Base-by-base conservation (phyloP, 2,113 vertebrate genomes). In the Cyphomyrus discorhynchus region DNA sequence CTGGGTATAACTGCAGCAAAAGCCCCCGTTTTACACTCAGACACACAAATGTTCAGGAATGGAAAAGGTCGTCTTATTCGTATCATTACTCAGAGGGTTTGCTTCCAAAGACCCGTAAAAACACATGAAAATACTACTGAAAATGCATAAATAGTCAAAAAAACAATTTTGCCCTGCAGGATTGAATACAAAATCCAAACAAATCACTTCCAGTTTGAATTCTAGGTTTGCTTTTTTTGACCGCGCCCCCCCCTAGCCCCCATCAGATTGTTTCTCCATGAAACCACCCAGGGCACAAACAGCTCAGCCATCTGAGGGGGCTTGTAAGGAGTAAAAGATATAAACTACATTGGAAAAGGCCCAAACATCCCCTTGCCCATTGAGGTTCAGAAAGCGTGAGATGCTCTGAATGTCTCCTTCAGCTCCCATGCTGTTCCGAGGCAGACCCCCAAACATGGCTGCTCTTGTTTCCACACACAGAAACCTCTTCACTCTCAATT, bases 401-500 rank as follows among this genome's bases (percentile, higher is more conserved):
- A 98, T 98, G 95, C 96, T 97, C 96, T 97, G 96, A 97, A 97
- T 98, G 97, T 97, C 96, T 96, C 95, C 96, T 96, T 97, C 96
- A 96, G 96, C 96, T 95, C 96, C 97, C 97, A 97, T 97, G 96
- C 97, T 97, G 97, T 96, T 97, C 95, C 93, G 95, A 96, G 96
- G 96, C 97, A 96, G 96, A 95, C 96, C 96, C 87, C 95, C 84
- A 95, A 96, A 97, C 96, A 97, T 96, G 96, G 96, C 95, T 95
- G 95, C 96, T 96, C 96, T 96, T 97, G 96, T 97, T 97, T 96
- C 95, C 95, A 96, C 96, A 96, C 96, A 97, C 96, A 97, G 96
- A 96, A 92, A 96, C 96, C 96, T 97, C 96, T 97, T 98, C 97
- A 98, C 97, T 98, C 97, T 98, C 97, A 97, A 97, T 97, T 98